A percentile compares a stretch with the other conserved stretches of the same genome.
phyloP scores from a whole-genome alignment of 2,888 invertebrate genomes.

The Pyrocoelia pectoralis region DNA sequence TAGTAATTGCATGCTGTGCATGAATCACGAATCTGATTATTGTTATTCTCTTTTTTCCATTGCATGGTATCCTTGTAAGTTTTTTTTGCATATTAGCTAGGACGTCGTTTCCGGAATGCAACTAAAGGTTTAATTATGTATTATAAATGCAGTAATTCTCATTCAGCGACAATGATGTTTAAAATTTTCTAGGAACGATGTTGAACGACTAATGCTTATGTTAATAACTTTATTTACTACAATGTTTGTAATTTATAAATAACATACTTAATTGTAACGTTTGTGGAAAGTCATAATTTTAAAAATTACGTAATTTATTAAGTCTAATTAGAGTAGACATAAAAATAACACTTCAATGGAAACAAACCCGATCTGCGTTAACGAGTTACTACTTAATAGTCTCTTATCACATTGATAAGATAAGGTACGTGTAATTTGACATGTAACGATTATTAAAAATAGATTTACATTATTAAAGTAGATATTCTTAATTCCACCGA shows the following conservation, averaged over 20 bases:
- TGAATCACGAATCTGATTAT: conserved; percentile 5
- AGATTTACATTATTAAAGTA: background rate
- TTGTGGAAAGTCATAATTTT: background rate
- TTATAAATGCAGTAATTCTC: background rate
- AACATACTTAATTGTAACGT: background rate
- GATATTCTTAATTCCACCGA: background rate
- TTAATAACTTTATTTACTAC: background rate
- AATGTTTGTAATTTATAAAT: background rate
- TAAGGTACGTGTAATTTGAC: conserved; percentile 1
- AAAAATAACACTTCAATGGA: background rate
- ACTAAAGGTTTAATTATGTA: background rate
- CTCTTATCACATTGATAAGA: background rate
- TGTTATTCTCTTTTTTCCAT: background rate
- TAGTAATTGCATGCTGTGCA: background rate
- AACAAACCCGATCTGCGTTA: background rate
- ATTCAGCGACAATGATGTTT: background rate
- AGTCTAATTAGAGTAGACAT: conserved; percentile 5
- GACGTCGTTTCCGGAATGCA: conserved; percentile 10
- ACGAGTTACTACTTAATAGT: conserved; percentile 6
- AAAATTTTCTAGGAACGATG: no score
- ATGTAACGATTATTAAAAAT: background rate
- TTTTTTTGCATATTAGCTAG: background rate
- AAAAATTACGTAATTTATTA: conserved; percentile 10
- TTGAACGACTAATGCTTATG: background rate
- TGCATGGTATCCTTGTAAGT: conserved; percentile 1